Evolutionary conservation across 2,888 invertebrate genomes (phyloP).

Genomic region (Balanococcus diminutus): DNA sequence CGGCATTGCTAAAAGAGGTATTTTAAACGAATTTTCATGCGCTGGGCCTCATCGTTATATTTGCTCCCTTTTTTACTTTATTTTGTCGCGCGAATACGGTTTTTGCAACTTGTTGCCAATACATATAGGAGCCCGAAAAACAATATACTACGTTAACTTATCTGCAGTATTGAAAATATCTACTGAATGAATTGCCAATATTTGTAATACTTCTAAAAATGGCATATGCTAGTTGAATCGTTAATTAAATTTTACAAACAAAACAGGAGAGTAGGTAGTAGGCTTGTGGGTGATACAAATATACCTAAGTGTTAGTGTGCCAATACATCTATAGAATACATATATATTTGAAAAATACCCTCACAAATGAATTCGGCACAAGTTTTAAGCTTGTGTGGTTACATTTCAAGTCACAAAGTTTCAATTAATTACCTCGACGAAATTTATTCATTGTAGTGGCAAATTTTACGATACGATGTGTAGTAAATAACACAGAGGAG

Average conservation of each 20-base stretch:
- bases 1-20: background rate
- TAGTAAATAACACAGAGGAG: background rate
- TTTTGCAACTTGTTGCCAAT: slow-evolving; percentile 16
- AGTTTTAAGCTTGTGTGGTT: slow-evolving; percentile 3
- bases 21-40: background rate
- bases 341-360: background rate
- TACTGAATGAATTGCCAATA: background rate
- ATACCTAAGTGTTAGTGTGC: background rate
- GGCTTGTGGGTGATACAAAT: background rate
- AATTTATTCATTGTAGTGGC: slow-evolving; percentile 11
- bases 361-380: background rate
- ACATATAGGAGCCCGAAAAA: background rate
- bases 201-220: background rate
- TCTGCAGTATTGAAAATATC: background rate
- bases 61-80: background rate
- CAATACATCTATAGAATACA: too few relatives aligned
- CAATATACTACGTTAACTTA: background rate
- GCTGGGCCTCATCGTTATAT: background rate
- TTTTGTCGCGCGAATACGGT: background rate
- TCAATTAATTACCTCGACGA: slow-evolving; percentile 1
- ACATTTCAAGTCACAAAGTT: slow-evolving; percentile 1
- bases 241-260: background rate
- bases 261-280: background rate
- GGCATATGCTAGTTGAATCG: background rate
- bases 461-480: background rate